Base-by-base conservation (phyloP, 2,888 invertebrate species). In the Parnassius smintheus region DNA sequence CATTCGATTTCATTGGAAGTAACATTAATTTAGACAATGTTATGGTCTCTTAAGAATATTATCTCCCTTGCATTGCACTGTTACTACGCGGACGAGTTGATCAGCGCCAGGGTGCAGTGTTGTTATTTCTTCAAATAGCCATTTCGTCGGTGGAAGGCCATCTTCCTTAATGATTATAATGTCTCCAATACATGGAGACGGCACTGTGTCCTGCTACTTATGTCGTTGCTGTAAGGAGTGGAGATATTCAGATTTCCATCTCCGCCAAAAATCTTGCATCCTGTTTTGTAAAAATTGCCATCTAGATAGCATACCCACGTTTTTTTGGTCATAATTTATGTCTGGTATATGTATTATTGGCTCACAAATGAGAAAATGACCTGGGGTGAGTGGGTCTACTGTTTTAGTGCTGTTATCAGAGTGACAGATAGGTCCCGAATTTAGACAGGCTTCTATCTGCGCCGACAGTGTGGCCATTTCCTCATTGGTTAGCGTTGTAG, bases 181-280 rank as follows among this genome's bases (percentile, higher is more conserved):
- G 52, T 71, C 69, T 56, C 68, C 71, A 35, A 69, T 60, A 1
- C 11, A 45, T 48, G 68, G 68, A n/a, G 63, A 50, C 22, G 65
- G 57, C 10, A 65, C 49, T 10, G 22, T 2, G 7, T 42, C 51
- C 65, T 70, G 68, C 73, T 71, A 71, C 56, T 72, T 74, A 48
- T 63, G 54, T n/a, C 72, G 60, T 65, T 70, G 70, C 44, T 71
- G 66, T 48, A 68, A 46, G 0, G 68, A 70, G 25, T 69, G 0
- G 18, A 75, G 62, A 59, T 75, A 74, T 48, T 74, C 73, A 18
- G 65, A 55, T 10, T 62, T 62, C 74, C 74, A 75, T 62, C 64
- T 63, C 9, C 50, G 62, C 72, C 72, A 72, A 54, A 75, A 73
- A 53, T 71, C 66, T 63, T 73, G 70, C 4, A 67, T 68, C 68